phyloP scores from a whole-genome alignment of 2,888 invertebrate genomes.

The Abrostola tripartita region DNA sequence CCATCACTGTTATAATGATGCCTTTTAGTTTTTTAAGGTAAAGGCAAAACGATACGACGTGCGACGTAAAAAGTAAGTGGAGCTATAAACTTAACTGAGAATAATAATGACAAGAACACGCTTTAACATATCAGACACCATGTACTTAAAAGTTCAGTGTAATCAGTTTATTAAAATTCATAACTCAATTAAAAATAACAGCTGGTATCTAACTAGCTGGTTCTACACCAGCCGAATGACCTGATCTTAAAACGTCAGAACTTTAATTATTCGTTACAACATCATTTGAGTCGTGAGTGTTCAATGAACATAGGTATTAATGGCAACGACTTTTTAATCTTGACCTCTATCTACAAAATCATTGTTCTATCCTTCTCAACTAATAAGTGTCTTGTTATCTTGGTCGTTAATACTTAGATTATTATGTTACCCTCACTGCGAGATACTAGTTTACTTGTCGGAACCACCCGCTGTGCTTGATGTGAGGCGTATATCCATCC shows the following conservation, averaged over 20 bases:
- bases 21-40: constrained; percentile 40
- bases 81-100: constrained; percentile 34
- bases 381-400: constrained; percentile 71
- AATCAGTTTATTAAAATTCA: constrained; percentile 49
- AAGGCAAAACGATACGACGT: constrained; percentile 25
- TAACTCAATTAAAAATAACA: constrained; percentile 39
- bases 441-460: constrained; percentile 84
- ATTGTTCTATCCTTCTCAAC: constrained; percentile 34
- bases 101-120: constrained; percentile 26
- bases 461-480: constrained; percentile 85
- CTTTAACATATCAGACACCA: constrained; percentile 33
- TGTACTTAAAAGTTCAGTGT: constrained; percentile 23
- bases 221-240: constrained; percentile 56
- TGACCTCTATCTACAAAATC: constrained; percentile 53
- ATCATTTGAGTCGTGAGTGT: constrained; percentile 82
- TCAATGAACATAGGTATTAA: constrained; percentile 79
- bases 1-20: constrained; percentile 28
- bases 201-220: constrained; percentile 16
- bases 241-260: constrained; percentile 80
- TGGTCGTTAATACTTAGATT: constrained; percentile 81
- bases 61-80: constrained; percentile 41
- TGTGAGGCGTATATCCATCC: constrained; percentile 81
- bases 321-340: constrained; percentile 66
- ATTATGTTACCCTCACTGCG: constrained; percentile 82
- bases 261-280: constrained; percentile 86